phyloP scores from a whole-genome alignment of 2,888 invertebrate species.

The Anarsia innoxiella region DNA sequence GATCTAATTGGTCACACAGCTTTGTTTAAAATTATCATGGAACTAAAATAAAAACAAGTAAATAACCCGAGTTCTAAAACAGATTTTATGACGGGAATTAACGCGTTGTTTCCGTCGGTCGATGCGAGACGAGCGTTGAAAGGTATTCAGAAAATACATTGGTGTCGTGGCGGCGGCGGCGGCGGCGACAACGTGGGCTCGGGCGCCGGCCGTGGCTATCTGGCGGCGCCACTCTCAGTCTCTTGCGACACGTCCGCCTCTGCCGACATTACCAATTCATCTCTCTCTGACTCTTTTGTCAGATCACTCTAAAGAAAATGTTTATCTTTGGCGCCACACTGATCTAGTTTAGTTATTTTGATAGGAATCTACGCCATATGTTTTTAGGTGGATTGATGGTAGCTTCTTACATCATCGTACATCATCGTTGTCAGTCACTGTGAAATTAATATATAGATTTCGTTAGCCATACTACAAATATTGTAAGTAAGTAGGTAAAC shows the following conservation, averaged over 20 bases:
- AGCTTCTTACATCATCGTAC: too few relatives aligned
- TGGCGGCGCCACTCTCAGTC: constrained; percentile 37
- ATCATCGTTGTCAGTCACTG: too few relatives aligned
- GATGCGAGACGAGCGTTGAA: constrained; percentile 72
- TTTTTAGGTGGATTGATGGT: constrained; percentile 1
- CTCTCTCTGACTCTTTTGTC: constrained; percentile 17
- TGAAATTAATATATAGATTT: too few relatives aligned
- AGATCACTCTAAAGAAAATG: constrained; percentile 17
- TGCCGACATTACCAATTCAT: constrained; percentile 4
- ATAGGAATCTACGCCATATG: not conserved
- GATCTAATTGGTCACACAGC: constrained; percentile 66
- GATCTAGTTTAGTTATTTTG: constrained; percentile 7
- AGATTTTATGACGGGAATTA: constrained; percentile 76
- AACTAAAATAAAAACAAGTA: constrained; percentile 74
- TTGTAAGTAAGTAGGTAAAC: too few relatives aligned
- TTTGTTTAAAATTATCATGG: constrained; percentile 70
- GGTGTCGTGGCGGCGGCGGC: too few relatives aligned
- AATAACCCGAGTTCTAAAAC: constrained; percentile 74
- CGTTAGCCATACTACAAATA: too few relatives aligned
- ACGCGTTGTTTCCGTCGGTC: constrained; percentile 74
- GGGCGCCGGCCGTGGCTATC: constrained; percentile 27
- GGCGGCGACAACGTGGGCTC: constrained; percentile 24
- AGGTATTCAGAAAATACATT: constrained; percentile 67
- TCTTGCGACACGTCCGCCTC: constrained; percentile 49
- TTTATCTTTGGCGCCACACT: constrained; percentile 14